phyloP scores from a whole-genome alignment of 1,140 invertebrate species.

The Mesaphorura yosii region DNA sequence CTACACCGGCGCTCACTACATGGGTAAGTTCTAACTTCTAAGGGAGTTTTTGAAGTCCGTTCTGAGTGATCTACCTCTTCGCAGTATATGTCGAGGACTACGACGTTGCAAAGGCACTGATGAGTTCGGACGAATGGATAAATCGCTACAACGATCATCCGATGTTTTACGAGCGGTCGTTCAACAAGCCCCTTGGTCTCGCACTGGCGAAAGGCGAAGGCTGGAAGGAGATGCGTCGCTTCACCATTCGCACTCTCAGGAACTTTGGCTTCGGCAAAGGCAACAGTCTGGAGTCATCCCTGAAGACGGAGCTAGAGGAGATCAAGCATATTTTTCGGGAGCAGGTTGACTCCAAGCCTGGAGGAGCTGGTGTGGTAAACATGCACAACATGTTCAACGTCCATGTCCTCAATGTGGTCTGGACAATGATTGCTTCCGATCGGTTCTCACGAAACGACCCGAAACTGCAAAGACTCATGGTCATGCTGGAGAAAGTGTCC shows the following conservation, averaged over 20 bases:
- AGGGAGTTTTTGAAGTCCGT: too few species aligned
- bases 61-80: too few species aligned
- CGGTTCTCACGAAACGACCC: conserved; percentile 11
- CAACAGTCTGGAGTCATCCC: conserved; percentile 5
- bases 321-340: not conserved
- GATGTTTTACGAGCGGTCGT: conserved; percentile 1
- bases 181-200: not conserved
- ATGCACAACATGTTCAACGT: conserved; percentile 12
- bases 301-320: conserved; percentile 37
- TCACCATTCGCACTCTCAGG: conserved; percentile 8
- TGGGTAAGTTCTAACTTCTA: too few species aligned
- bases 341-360: not conserved
- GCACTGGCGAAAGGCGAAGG: conserved; percentile 35
- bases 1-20: too few species aligned
- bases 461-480: conserved; percentile 10
- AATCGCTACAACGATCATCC: not conserved
- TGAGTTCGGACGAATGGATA: conserved; percentile 6
- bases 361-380: not conserved
- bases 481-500: conserved; percentile 8
- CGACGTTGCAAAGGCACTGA: conserved; percentile 9
- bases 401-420: conserved; percentile 13
- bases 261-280: conserved; percentile 24
- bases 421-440: conserved; percentile 12
- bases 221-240: conserved; percentile 18
- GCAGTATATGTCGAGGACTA: too few species aligned